phyloP scores from a whole-genome alignment of 1,140 invertebrate species.

The Lepidotrigona ventralis region DNA sequence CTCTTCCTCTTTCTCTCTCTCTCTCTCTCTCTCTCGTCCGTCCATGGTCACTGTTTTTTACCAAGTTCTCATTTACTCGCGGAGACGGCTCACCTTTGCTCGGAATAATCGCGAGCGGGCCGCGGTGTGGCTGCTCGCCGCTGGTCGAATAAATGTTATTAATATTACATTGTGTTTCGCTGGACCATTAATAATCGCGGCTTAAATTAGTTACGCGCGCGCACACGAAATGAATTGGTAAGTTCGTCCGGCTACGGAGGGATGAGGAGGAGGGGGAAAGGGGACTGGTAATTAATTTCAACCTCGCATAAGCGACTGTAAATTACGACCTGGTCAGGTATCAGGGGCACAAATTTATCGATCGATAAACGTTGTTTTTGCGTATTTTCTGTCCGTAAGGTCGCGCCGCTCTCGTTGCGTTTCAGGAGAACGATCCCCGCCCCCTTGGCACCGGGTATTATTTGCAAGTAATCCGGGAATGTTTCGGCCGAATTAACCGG shows the following conservation, averaged over 20 bases:
- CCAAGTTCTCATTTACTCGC: background rate
- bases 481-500: background rate
- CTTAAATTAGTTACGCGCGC: conserved; percentile 54
- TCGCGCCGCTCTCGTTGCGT: no score
- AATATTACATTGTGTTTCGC: conserved; percentile 52
- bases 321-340: conserved; percentile 38
- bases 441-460: no score
- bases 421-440: background rate
- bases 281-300: conserved; percentile 50
- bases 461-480: background rate
- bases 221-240: conserved; percentile 52
- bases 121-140: background rate
- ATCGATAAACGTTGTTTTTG: conserved; percentile 27
- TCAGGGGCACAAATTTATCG: conserved; percentile 23
- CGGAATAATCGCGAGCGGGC: background rate
- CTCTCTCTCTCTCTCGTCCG: background rate
- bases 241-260: conserved; percentile 16
- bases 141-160: conserved; percentile 42
- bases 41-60: no score
- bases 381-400: background rate
- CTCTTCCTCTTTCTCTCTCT: no score
- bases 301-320: conserved; percentile 42
- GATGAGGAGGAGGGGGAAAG: background rate
- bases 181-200: conserved; percentile 50
- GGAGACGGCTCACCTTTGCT: background rate